Conservation (phyloP, 64 coral and sea anemone genomes). For the Trachythela sp. region DNA sequence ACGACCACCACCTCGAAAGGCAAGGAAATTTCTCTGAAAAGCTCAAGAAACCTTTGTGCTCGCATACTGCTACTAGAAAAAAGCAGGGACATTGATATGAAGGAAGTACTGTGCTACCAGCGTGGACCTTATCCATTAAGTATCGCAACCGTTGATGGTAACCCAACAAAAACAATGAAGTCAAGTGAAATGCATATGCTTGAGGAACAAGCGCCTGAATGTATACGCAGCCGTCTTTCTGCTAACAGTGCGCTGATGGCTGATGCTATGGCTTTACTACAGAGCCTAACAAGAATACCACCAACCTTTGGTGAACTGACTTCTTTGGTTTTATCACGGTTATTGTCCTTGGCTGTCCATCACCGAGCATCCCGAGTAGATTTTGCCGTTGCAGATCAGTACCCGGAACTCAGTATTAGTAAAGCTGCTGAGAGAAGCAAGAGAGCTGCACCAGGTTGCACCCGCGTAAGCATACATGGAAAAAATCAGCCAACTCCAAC, state of each 20-base stretch:
- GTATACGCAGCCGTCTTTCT: neutral
- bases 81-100: slow-evolving; percentile 1
- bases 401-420: neutral
- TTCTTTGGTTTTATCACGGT: neutral
- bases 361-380: neutral
- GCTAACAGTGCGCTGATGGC: neutral
- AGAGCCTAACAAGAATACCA: neutral
- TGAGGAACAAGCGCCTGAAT: neutral
- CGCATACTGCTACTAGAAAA: neutral
- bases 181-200: neutral
- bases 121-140: neutral
- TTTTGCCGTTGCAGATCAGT: slow-evolving; percentile 13
- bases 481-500: neutral
- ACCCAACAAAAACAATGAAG: neutral
- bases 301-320: neutral
- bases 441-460: neutral
- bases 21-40: slow-evolving; percentile 2
- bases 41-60: slow-evolving; percentile 3
- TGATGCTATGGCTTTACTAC: neutral
- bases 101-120: neutral
- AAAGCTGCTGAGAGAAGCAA: neutral
- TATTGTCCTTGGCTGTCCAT: neutral
- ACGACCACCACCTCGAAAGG: neutral
- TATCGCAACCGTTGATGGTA: neutral
- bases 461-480: neutral